These are phyloP conservation scores for Psylliodes chrysocephalus DNA, from an alignment of 2,888 invertebrate genomes.

Conservation along the genomic window DNA sequence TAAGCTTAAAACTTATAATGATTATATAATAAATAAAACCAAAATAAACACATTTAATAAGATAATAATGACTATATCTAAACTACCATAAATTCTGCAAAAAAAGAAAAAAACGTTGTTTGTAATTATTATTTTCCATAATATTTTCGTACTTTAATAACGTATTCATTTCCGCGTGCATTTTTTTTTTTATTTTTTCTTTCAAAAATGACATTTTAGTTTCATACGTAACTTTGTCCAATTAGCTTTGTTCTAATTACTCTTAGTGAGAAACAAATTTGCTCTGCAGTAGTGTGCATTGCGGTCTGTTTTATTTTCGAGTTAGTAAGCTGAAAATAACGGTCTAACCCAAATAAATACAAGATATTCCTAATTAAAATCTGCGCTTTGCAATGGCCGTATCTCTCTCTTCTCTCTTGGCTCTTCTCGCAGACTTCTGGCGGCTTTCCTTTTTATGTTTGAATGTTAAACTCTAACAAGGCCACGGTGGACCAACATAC, in stretches of 20 bases:
- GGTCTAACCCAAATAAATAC: conserved; percentile 26
- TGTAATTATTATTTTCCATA: too few relatives aligned
- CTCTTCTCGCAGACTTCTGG: background rate
- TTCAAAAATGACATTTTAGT: conserved; percentile 27
- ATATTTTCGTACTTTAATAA: too few relatives aligned
- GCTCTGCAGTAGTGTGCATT: conserved; percentile 31
- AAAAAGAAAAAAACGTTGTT: too few relatives aligned
- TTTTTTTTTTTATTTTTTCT: too few relatives aligned
- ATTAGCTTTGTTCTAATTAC: conserved; percentile 31
- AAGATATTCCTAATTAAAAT: conserved; percentile 30
- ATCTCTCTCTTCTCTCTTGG: background rate
- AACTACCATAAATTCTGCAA: too few relatives aligned
- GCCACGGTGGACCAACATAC: too few relatives aligned
- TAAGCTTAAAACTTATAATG: too few relatives aligned
- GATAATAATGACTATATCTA: too few relatives aligned
- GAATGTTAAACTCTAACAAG: conserved; percentile 1
- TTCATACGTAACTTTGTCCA: conserved; percentile 29
- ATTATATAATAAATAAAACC: too few relatives aligned
- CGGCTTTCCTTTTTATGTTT: background rate
- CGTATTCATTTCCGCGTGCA: too few relatives aligned
- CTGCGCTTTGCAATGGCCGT: background rate
- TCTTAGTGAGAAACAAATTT: conserved; percentile 29
- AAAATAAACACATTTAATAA: too few relatives aligned
- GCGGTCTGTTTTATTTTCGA: conserved; percentile 28
- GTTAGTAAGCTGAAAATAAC: conserved; percentile 29